Evolutionary conservation across 2,113 vertebrate genomes (phyloP), one percentile per base, ranked within the genome.

Genomic region (Candoia aspera): DNA sequence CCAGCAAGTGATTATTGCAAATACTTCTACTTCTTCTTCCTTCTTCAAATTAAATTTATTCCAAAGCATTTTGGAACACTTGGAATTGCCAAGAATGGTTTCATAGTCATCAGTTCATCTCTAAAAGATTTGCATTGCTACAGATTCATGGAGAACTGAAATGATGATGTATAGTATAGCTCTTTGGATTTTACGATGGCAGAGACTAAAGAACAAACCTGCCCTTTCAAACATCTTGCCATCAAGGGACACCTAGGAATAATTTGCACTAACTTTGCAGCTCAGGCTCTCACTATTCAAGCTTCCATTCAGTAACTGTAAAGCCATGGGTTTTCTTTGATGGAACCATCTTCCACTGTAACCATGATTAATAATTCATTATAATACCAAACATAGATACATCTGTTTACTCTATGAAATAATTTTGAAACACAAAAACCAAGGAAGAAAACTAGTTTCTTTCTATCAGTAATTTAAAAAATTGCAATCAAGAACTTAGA

Each of bases 121-220:
- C 79, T 85, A 89, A 92, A 92, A 89, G 26, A 89, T 92, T 84
- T 92, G 84, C 53, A 89, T 55, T 85, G 73, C 33, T 84, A 60
- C 58, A 64, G 46, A 62, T 92, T 62, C 58, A 92, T 42, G 59
- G 91, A 64, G 73, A 89, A 59, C 58, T 89, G 73, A 62, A 92
- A 88, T 23, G 24, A 84, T 89, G 33, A 58, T 62, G 29, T 54
- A 53, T 87, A 64, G 79, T 92, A 54, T 42, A 62, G 73, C 57
- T 53, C 84, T 92, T 87, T 89, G 58, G 46, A 55, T 92, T 89
- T 85, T 46, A 92, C 29, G 85, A 59, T 42, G 58, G 49, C 58
- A 85, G n/a, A 42, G 58, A 64, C 46, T 89, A 89, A 68, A 89
- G 83, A 89, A 49, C 26, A 62, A 58, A 62, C 23, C 24, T 64